Conservation (phyloP, 1,140 invertebrate genomes). For the Sarcophaga bullata region DNA sequence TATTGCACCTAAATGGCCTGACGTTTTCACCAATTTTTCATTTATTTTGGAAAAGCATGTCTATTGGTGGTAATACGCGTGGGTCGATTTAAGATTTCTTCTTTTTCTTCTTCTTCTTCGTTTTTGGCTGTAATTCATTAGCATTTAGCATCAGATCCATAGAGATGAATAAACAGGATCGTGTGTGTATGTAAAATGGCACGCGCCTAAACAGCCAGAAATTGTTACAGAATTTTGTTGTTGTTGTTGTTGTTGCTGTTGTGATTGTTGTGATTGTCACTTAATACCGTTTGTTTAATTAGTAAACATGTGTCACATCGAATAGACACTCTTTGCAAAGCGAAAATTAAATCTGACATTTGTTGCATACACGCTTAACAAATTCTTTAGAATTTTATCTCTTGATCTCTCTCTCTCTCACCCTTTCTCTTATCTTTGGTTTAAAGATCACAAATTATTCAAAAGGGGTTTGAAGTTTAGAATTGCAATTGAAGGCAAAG, state of each 20-base stretch:
- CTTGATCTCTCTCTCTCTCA: not conserved
- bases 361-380: not conserved
- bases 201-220: not conserved
- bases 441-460: no score
- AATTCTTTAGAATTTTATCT: not conserved
- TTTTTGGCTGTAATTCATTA: no score
- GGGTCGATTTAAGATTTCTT: not conserved
- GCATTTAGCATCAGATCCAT: no score
- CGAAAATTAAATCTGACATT: conserved; percentile 26
- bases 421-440: no score
- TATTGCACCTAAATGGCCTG: not conserved
- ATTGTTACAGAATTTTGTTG: not conserved
- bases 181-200: conserved; percentile 2
- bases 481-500: no score
- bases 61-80: not conserved
- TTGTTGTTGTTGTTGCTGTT: not conserved
- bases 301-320: conserved; percentile 31
- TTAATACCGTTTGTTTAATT: conserved; percentile 38
- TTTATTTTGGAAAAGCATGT: conserved; percentile 16
- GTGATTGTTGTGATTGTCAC: conserved; percentile 24
- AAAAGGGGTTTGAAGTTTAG: no score
- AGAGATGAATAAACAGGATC: no score
- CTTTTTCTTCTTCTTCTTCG: not conserved
- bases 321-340: conserved; percentile 7
- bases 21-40: conserved; percentile 24